These are phyloP conservation scores for Carlito syrichta DNA, from an alignment of 2,113 vertebrate species.

Conservation along the genomic window DNA sequence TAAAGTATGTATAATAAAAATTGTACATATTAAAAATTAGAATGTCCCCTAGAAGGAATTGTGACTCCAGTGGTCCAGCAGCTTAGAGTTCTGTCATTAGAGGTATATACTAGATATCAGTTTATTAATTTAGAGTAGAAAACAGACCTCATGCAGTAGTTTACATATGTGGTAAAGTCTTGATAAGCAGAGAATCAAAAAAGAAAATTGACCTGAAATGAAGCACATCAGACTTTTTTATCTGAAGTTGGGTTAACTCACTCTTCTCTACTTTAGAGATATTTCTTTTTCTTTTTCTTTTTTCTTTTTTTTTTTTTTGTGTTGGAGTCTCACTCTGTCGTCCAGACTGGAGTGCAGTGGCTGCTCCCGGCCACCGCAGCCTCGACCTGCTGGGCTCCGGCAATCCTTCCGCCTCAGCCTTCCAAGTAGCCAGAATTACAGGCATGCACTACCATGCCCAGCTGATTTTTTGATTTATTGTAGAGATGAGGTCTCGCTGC, in stretches of 20 bases:
- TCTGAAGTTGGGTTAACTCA: background rate
- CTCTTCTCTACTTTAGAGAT: background rate
- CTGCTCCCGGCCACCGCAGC: no score
- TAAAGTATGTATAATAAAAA: constrained; percentile 9
- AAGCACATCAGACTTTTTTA: background rate
- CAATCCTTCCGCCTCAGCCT: no score
- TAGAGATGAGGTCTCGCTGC: no score
- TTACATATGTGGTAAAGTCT: background rate
- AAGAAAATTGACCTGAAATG: background rate
- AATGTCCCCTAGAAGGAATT: background rate
- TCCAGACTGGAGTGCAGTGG: no score
- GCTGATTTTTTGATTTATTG: no score
- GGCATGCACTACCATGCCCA: no score
- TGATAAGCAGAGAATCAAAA: background rate
- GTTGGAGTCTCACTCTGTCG: no score
- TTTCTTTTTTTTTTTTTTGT: no score
- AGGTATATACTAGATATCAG: background rate
- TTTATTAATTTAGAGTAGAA: background rate
- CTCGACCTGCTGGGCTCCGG: no score
- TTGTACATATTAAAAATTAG: background rate
- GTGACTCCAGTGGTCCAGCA: background rate
- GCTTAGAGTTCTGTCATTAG: background rate
- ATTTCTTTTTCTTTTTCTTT: constrained; percentile 4
- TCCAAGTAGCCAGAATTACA: no score
- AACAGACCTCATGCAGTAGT: background rate